Base-by-base conservation (phyloP, 2,797 vertebrate species). In the Dicrostonyx torquatus region DNA sequence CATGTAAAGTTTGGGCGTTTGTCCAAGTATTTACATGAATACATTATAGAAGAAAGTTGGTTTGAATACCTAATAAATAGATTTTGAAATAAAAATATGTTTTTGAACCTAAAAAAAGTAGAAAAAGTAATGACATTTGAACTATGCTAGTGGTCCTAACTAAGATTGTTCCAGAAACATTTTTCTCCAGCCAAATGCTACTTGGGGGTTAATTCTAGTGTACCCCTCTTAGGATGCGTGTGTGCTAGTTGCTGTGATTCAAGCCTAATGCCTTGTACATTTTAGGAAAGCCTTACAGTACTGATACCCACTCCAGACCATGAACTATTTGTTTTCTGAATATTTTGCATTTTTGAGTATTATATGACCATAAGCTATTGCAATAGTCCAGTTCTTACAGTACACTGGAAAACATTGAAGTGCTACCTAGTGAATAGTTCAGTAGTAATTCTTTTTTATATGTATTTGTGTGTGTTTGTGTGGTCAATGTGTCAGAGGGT, bases 41-140 rank as follows among this genome's bases (percentile, higher is more conserved):
- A 78, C 50, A 0, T 89, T 87, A 78, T 68, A 91, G 84, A 94
- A 64, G 45, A 82, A 75, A 95, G 75, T 89, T 48, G 94, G 53
- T 95, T 82, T 37, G 53, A 85, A 79, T 90, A 50, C 31, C 58
- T 72, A 78, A 60, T 87, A 31, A 83, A 62, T 94, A 91, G 37
- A 89, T 72, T 93, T 87, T 87, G 48, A 77, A 89, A 34, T 75
- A 64, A 84, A 96, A 92, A 91, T 43, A 86, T 53, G 45, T 12
- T 86, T 94, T 83, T 86, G 34, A 89, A 84, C 10, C 79, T 94
- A 45, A 14, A 77, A 43, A 92, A 82, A 40, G n/a, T 93, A 89
- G 48, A 92, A 73, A 37, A 78, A 50, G 9, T 90, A 75, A 85
- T 86, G 79, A 55, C 82, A 58, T 31, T 91, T 90, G 43, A 70